Base-by-base conservation (phyloP, 2,113 vertebrate species). In the Oncorhynchus gorbuscha region DNA sequence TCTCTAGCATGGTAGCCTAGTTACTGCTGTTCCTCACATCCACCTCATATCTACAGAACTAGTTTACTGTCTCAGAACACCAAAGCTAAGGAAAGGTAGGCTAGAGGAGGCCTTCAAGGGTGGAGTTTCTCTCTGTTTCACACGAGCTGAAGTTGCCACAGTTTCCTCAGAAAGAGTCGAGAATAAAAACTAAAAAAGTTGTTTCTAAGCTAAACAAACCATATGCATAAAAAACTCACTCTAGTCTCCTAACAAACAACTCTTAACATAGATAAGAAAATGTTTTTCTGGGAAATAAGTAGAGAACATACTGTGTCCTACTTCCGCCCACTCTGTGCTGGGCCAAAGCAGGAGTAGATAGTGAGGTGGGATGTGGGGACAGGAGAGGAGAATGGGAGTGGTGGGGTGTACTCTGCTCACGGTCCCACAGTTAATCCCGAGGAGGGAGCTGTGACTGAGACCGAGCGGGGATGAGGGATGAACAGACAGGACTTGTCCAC, bases 341-440 rank as follows among this genome's bases (percentile, higher is more conserved):
- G 51, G 51, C 51, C 48, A 18, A 18, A 55, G 51, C 69, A 39
- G 5, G 62, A 28, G 69, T 39, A 62, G n/a, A 24, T 45, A 22
- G 59, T 26, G 16, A 61, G 26, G 65, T 26, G 65, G 26, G 65
- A 14, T 22, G 65, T 12, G 26, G 24, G 26, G 65, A 30, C 6
- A 30, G 51, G 22, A 16, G 26, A 30, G 65, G 24, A 30, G 22
- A 30, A n/a, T 12, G 65, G 24, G 65, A 16, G 65, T 9, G 65
- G 24, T 22, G 13, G 65, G 24, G 4, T 26, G 65, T 67, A 28
- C 61, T 39, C 51, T 55, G 16, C 51, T 55, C 51, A 5, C 20
- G 8, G 58, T 62, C 72, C 32, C 84, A 83, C 80, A 81, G 26
- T 88, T 85, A 86, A 85, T 88, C 83, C 8, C 73, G 81, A 88